phyloP scores from a whole-genome alignment of 2,888 invertebrate genomes.

The Drosophila kambysellisi region DNA sequence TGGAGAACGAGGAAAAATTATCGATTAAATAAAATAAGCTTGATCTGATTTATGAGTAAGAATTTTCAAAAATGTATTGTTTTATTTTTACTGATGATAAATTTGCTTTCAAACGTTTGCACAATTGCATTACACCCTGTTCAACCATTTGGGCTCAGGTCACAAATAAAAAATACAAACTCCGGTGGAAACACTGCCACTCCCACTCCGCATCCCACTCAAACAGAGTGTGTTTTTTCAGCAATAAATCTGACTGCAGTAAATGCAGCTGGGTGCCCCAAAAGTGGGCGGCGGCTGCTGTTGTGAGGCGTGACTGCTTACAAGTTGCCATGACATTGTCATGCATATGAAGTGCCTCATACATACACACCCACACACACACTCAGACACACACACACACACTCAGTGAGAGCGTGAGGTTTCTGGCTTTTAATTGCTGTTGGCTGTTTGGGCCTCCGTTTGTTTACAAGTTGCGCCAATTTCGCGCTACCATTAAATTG shows the following conservation, averaged over 20 bases:
- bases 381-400: slow-evolving; percentile 6
- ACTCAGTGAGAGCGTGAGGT: slow-evolving; percentile 4
- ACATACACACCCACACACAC: slow-evolving; percentile 11
- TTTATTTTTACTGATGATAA: not conserved
- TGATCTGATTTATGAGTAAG: not conserved
- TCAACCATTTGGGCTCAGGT: not conserved
- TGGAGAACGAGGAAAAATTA: not conserved
- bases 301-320: slow-evolving; percentile 55
- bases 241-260: slow-evolving; percentile 54
- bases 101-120: not conserved
- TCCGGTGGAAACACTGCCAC: slow-evolving; percentile 2
- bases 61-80: not conserved
- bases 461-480: slow-evolving; percentile 77
- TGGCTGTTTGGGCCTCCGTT: slow-evolving; percentile 31
- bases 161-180: not conserved
- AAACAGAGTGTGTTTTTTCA: slow-evolving; percentile 48
- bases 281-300: slow-evolving; percentile 17
- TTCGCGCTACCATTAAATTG: slow-evolving; percentile 72
- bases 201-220: slow-evolving; percentile 7
- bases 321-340: slow-evolving; percentile 80
- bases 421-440: slow-evolving; percentile 69
- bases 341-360: slow-evolving; percentile 69
- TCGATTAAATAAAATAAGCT: not conserved
- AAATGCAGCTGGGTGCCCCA: slow-evolving; percentile 45
- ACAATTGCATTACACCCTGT: not conserved